Conservation (phyloP, 2,113 vertebrate genomes). For the Lasiurus cinereus region DNA sequence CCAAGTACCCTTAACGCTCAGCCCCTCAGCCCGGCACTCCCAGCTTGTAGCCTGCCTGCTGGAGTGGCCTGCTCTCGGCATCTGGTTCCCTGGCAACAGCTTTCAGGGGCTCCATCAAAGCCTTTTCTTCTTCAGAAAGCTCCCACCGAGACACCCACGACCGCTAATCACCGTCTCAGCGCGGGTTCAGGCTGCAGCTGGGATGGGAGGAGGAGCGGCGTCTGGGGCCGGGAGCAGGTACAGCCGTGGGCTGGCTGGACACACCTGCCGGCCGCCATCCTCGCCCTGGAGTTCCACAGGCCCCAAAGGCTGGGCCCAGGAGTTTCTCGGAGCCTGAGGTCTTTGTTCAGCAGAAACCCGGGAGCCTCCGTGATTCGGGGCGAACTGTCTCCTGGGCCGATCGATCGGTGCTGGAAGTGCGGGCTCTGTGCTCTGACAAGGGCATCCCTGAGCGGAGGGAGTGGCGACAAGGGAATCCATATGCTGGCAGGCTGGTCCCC, state of each 20-base stretch:
- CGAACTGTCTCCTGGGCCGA: constrained; percentile 84
- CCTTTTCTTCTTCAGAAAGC: constrained; percentile 91
- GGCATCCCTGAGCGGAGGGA: constrained; percentile 77
- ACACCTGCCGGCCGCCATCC: constrained; percentile 81
- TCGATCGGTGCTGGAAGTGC: constrained; percentile 60
- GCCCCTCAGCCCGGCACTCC: constrained; percentile 87
- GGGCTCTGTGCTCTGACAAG: constrained; percentile 84
- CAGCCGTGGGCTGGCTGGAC: constrained; percentile 70
- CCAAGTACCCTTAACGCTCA: constrained; percentile 85
- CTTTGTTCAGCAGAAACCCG: constrained; percentile 86
- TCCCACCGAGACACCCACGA: constrained; percentile 89
- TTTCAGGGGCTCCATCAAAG: constrained; percentile 92
- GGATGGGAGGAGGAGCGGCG: constrained; percentile 87
- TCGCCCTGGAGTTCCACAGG: not conserved
- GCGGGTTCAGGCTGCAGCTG: constrained; percentile 88
- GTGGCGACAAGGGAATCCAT: constrained; percentile 86
- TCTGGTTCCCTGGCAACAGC: constrained; percentile 93
- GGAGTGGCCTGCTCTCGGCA: constrained; percentile 90
- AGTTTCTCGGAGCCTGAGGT: constrained; percentile 76
- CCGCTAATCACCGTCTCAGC: constrained; percentile 90
- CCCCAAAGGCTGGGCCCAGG: not conserved
- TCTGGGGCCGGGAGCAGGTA: constrained; percentile 77
- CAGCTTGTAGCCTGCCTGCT: constrained; percentile 89
- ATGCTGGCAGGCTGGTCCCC: constrained; percentile 82
- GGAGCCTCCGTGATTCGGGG: constrained; percentile 83